These are phyloP conservation scores for Troglohyphantes excavatus DNA, from an alignment of 2,888 invertebrate species.

Conservation along the genomic window DNA sequence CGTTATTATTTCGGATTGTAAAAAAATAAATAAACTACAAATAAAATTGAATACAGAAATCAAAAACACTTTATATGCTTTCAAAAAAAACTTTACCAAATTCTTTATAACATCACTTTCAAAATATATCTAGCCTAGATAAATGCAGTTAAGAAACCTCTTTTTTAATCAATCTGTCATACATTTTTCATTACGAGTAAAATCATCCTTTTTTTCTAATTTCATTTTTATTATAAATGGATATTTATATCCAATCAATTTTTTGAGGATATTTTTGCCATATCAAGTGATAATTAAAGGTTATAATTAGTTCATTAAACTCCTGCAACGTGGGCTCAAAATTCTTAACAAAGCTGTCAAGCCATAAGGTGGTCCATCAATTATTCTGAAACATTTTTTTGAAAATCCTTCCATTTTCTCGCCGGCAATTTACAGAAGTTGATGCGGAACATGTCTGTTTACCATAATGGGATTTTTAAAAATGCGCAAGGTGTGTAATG, in stretches of 20 bases:
- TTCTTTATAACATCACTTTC: too few species aligned
- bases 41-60: too few species aligned
- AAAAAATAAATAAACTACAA: too few species aligned
- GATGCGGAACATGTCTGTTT: conserved; percentile 36
- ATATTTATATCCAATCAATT: neutral
- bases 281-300: conserved; percentile 39
- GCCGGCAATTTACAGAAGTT: conserved; percentile 31
- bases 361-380: conserved; percentile 26
- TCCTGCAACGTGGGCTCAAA: neutral
- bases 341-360: conserved; percentile 48
- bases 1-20: too few species aligned
- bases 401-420: conserved; percentile 16
- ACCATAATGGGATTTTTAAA: conserved; percentile 35
- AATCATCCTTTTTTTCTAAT: too few species aligned
- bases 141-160: too few species aligned
- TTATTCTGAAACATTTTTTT: conserved; percentile 22
- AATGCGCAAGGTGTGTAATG: conserved; percentile 11
- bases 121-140: too few species aligned
- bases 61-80: too few species aligned
- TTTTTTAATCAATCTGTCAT: too few species aligned
- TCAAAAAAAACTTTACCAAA: too few species aligned
- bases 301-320: conserved; percentile 57
- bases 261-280: neutral
- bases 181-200: too few species aligned
- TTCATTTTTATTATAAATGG: too few species aligned